Percentiles rank a stretch among this genome's conserved stretches.
phyloP scores from a whole-genome alignment of 2,888 invertebrate species.

The Caenorhabditis auriculariae region DNA sequence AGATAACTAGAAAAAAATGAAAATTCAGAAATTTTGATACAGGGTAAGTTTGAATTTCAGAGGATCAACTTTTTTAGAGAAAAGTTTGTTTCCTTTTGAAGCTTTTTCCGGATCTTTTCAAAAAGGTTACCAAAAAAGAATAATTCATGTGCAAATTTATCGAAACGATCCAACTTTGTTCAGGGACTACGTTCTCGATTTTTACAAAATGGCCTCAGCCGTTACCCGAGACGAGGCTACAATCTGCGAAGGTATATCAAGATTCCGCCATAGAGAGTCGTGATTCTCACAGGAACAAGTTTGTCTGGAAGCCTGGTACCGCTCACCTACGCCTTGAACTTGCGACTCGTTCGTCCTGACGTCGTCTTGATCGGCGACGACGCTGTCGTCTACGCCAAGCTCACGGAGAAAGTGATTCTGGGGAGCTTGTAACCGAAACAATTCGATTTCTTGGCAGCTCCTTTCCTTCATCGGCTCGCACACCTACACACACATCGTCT shows the following conservation, averaged over 20 bases:
- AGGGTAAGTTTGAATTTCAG: too few relatives aligned
- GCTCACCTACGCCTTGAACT: slow-evolving; percentile 39
- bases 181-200: slow-evolving; percentile 58
- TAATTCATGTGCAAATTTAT: neutral
- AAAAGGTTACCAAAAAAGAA: too few relatives aligned
- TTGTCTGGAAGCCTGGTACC: slow-evolving; percentile 43
- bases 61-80: too few relatives aligned
- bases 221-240: slow-evolving; percentile 55
- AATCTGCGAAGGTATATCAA: slow-evolving; percentile 34
- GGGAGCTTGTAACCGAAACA: neutral
- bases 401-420: slow-evolving; percentile 25
- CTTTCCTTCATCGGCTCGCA: slow-evolving; percentile 28
- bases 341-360: slow-evolving; percentile 25
- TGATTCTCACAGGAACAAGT: slow-evolving; percentile 14
- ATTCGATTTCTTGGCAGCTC: slow-evolving; percentile 36
- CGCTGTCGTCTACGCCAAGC: slow-evolving; percentile 9
- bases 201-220: slow-evolving; percentile 60
- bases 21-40: too few relatives aligned
- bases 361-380: slow-evolving; percentile 35
- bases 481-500: slow-evolving; percentile 26
- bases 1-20: too few relatives aligned
- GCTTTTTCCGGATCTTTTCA: too few relatives aligned
- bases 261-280: neutral
- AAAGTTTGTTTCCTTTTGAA: too few relatives aligned
- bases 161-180: slow-evolving; percentile 6